Evolutionary conservation across 2,113 vertebrate species (phyloP).

Genomic region (Macquaria australasica): DNA sequence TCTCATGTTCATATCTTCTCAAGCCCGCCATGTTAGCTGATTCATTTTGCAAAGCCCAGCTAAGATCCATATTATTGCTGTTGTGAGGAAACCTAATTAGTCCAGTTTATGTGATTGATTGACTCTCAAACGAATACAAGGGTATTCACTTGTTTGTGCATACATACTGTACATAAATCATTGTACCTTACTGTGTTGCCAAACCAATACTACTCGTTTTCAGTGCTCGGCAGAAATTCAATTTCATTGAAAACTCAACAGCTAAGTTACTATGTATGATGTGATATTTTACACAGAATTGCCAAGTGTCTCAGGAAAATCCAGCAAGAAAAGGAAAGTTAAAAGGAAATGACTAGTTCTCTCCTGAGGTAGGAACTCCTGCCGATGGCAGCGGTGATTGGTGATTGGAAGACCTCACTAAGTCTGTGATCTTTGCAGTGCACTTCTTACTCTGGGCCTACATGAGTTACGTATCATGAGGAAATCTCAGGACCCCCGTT

Average conservation of each 20-base stretch:
- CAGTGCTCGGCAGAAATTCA: not conserved
- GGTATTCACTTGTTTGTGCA: constrained; percentile 1
- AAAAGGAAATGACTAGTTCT: not conserved
- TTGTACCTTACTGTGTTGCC: not conserved
- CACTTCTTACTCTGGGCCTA: constrained; percentile 18
- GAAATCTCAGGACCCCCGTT: constrained; percentile 53
- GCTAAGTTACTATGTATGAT: not conserved
- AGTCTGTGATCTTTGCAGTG: constrained; percentile 50
- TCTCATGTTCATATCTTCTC: constrained; percentile 31
- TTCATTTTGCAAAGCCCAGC: constrained; percentile 49
- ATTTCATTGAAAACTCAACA: not conserved
- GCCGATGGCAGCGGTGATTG: not conserved
- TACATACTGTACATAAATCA: not conserved
- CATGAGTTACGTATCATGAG: constrained; percentile 22
- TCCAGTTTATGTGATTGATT: constrained; percentile 60
- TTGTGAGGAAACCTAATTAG: constrained; percentile 58
- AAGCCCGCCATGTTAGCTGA: constrained; percentile 32
- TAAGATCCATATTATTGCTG: constrained; percentile 58
- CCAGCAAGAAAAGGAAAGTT: not conserved
- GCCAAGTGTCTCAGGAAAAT: not conserved
- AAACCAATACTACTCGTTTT: not conserved
- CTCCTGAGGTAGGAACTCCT: not conserved
- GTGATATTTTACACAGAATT: not conserved
- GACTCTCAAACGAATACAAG: constrained; percentile 12
- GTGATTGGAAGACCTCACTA: constrained; percentile 14